These are phyloP conservation scores for Monodelphis domestica DNA, from an alignment of 2,797 vertebrate species.

Conservation along the genomic window DNA sequence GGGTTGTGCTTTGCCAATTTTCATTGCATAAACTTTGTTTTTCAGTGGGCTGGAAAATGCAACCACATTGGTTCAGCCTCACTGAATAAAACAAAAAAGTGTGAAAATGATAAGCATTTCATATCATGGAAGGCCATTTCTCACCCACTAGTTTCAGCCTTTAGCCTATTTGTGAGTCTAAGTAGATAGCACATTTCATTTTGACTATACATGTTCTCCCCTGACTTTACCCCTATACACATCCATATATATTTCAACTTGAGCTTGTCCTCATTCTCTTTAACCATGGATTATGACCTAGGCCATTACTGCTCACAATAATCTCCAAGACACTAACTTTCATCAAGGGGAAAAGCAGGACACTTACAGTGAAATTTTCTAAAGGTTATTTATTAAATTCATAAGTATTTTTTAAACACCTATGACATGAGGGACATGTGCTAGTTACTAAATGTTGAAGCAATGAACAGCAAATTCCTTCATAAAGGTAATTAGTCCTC, in stretches of 20 bases:
- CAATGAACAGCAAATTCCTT: slow-evolving; percentile 12
- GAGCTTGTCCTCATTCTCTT: not conserved
- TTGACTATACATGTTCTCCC: slow-evolving; percentile 42
- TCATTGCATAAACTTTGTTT: slow-evolving; percentile 69
- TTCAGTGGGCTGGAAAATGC: slow-evolving; percentile 82
- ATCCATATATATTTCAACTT: not conserved
- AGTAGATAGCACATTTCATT: slow-evolving; percentile 16
- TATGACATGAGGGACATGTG: not conserved
- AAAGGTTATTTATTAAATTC: not conserved
- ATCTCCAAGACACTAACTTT: not conserved
- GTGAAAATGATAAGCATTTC: slow-evolving; percentile 66
- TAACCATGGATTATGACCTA: not conserved
- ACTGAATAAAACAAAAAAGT: slow-evolving; percentile 50
- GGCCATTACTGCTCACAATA: not conserved
- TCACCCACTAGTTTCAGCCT: slow-evolving; percentile 36
- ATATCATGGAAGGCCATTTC: slow-evolving; percentile 69
- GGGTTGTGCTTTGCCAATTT: slow-evolving; percentile 62
- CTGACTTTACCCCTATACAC: not conserved
- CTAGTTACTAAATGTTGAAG: not conserved
- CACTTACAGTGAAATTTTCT: not conserved
- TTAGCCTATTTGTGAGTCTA: slow-evolving; percentile 69
- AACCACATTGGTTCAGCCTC: slow-evolving; percentile 71
- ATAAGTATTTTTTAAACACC: not conserved
- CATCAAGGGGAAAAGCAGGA: not conserved
- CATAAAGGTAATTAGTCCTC: slow-evolving; percentile 12